phyloP scores from a whole-genome alignment of 2,113 vertebrate species.

The Sturnus vulgaris region DNA sequence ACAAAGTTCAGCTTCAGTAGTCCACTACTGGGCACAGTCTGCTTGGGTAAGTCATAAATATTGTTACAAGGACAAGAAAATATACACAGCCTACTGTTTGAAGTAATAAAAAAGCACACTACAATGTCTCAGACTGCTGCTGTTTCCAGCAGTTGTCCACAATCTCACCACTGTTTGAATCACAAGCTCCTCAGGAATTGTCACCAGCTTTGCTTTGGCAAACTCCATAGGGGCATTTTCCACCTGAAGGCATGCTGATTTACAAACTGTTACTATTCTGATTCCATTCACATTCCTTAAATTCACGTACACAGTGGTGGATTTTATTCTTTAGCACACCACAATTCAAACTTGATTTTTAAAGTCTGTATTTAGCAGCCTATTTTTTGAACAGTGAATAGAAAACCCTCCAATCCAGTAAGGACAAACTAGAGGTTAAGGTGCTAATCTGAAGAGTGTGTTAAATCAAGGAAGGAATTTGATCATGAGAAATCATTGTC shows the following conservation, averaged over 20 bases:
- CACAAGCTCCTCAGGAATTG: neutral
- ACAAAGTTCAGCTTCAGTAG: neutral
- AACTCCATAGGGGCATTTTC: neutral
- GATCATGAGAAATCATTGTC: neutral
- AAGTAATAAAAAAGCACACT: neutral
- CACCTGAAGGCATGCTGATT: neutral
- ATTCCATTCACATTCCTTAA: neutral
- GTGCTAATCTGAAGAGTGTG: neutral
- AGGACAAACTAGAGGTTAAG: neutral
- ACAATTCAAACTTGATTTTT: neutral
- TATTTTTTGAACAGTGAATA: neutral
- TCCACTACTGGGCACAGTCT: neutral
- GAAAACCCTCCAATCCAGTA: neutral
- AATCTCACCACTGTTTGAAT: neutral
- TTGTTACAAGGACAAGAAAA: neutral
- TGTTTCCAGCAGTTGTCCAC: neutral
- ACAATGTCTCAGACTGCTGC: neutral
- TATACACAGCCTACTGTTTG: neutral
- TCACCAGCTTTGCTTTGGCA: neutral
- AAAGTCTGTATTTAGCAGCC: neutral
- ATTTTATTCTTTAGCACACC: neutral
- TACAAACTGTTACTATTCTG: neutral
- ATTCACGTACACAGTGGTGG: neutral
- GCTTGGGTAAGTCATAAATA: neutral
- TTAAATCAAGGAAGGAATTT: neutral